phyloP scores from a whole-genome alignment of 23 tunicate species.

The Pegea sp. region DNA sequence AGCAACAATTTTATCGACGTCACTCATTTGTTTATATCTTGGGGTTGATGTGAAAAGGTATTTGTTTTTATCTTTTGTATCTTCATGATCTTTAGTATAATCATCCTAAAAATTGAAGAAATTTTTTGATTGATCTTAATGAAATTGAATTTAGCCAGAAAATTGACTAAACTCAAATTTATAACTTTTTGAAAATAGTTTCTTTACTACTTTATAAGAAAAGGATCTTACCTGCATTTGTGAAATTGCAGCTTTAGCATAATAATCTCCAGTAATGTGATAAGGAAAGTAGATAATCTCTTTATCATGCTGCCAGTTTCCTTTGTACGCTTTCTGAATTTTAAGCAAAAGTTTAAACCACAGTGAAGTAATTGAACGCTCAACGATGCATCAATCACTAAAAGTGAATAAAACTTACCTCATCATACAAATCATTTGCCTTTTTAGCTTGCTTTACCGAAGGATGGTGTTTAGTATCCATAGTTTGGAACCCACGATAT shows the following conservation, averaged over 20 bases:
- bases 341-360: too few relatives aligned
- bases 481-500: constrained; percentile 25
- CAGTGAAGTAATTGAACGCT: too few relatives aligned
- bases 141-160: too few relatives aligned
- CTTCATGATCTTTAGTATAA: constrained; percentile 27
- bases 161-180: too few relatives aligned
- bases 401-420: constrained; percentile 21
- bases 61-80: constrained; percentile 18
- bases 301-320: constrained; percentile 70
- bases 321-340: constrained; percentile 46
- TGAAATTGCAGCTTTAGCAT: constrained; percentile 39
- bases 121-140: too few relatives aligned
- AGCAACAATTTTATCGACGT: too few relatives aligned
- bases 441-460: constrained; percentile 19
- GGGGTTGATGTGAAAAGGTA: constrained; percentile 46
- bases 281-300: constrained; percentile 75
- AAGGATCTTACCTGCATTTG: too few relatives aligned
- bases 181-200: too few relatives aligned
- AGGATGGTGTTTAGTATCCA: constrained; percentile 29
- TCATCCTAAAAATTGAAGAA: constrained; percentile 26
- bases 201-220: too few relatives aligned
- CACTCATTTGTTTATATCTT: constrained; percentile 34
- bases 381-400: too few relatives aligned
- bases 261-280: constrained; percentile 93
- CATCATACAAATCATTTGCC: constrained; percentile 28